phyloP scores from a whole-genome alignment of 2,113 vertebrate genomes.

The Neodontobutis hainanensis region DNA sequence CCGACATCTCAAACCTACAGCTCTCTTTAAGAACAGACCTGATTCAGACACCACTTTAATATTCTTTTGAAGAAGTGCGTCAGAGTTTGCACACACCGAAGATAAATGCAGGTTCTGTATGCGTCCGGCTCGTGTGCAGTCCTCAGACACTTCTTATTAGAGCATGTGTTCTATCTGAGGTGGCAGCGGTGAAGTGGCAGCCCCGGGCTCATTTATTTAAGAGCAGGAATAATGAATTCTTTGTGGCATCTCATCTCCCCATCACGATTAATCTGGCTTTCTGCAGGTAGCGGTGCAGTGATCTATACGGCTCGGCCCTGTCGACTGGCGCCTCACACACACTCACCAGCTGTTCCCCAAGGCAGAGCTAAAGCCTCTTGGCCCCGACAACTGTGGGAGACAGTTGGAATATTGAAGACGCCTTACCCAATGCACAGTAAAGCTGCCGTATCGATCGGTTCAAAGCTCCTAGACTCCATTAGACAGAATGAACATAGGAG shows the following conservation, averaged over 20 bases:
- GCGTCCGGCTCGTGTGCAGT: too few species aligned
- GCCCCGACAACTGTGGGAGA: neutral
- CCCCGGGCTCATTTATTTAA: slow-evolving; percentile 72
- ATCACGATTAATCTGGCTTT: slow-evolving; percentile 65
- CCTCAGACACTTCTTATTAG: slow-evolving; percentile 55
- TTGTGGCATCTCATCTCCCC: slow-evolving; percentile 71
- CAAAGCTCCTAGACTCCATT: too few species aligned
- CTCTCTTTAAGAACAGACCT: slow-evolving; percentile 27
- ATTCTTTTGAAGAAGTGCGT: neutral
- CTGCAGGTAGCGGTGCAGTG: slow-evolving; percentile 42
- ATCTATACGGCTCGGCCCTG: slow-evolving; percentile 25
- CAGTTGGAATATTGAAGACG: too few species aligned
- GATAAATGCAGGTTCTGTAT: neutral
- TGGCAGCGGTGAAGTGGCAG: slow-evolving; percentile 55
- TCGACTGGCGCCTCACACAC: slow-evolving; percentile 6
- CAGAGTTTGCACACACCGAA: neutral
- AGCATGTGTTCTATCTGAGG: slow-evolving; percentile 41
- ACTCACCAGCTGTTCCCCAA: neutral
- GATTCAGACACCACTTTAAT: slow-evolving; percentile 4
- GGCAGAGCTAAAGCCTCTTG: slow-evolving; percentile 24
- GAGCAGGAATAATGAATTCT: slow-evolving; percentile 66
- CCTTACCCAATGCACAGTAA: too few species aligned
- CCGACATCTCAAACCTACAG: slow-evolving; percentile 16
- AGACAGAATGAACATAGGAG: too few species aligned
- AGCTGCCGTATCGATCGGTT: too few species aligned